Percentiles rank a stretch among this genome's conserved stretches.
Evolutionary conservation across 2,797 vertebrate species (phyloP).

Genomic region (Neostethus bicornis): DNA sequence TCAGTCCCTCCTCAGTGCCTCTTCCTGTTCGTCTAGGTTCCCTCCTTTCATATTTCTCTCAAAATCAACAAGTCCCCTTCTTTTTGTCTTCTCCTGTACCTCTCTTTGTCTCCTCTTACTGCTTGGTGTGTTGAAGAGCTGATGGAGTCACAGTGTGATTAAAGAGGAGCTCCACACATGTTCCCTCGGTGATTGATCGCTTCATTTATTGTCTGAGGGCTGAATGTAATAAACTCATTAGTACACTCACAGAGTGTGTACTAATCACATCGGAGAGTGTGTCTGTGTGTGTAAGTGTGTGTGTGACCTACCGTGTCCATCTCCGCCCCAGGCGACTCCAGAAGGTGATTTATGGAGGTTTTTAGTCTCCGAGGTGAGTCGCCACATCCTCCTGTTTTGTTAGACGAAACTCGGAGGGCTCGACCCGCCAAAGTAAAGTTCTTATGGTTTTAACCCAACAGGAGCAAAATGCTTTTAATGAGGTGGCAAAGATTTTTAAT

Average conservation of each 20-base stretch:
- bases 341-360: conserved; percentile 31
- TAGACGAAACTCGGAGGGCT: no score
- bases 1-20: not conserved
- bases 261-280: no score
- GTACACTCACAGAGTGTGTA: conserved; percentile 34
- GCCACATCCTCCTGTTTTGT: not conserved
- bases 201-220: conserved; percentile 69
- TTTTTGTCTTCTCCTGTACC: not conserved
- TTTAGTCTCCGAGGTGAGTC: conserved; percentile 9
- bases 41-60: not conserved
- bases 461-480: no score
- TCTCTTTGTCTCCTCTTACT: conserved; percentile 19
- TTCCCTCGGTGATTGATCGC: conserved; percentile 62
- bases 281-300: conserved; percentile 17
- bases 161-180: conserved; percentile 51
- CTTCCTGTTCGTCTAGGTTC: conserved; percentile 1
- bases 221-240: conserved; percentile 71
- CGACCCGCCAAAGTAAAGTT: not conserved
- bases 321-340: conserved; percentile 9
- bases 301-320: conserved; percentile 21
- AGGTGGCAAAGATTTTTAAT: no score
- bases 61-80: not conserved
- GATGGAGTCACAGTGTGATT: conserved; percentile 53
- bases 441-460: not conserved
- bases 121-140: conserved; percentile 35